Percentiles rank a stretch among this genome's conserved stretches.
Evolutionary conservation across 2,113 vertebrate genomes (phyloP).

Genomic region (Entosphenus tridentatus): DNA sequence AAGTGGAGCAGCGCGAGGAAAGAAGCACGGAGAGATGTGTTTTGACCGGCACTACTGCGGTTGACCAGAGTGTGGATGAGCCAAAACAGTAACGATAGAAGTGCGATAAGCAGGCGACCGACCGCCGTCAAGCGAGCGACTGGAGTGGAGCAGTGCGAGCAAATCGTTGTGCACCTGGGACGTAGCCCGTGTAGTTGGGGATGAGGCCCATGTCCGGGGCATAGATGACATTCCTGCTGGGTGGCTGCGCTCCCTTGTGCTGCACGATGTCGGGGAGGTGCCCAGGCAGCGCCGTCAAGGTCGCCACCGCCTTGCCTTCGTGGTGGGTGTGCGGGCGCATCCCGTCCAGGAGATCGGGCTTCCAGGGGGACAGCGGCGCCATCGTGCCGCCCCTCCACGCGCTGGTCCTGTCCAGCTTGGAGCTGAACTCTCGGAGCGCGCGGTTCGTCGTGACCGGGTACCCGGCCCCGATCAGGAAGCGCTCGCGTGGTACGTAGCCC

Average conservation of each 20-base stretch:
- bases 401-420: slow-evolving; percentile 11
- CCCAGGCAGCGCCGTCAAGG: not conserved
- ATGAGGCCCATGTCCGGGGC: slow-evolving; percentile 20
- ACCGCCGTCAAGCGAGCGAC: no score
- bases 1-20: no score
- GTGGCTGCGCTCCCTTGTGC: no score
- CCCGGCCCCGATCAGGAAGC: slow-evolving; percentile 22
- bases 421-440: slow-evolving; percentile 25
- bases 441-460: slow-evolving; percentile 24
- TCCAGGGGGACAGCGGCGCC: no score
- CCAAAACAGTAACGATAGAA: no score
- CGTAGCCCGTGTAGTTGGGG: slow-evolving; percentile 31
- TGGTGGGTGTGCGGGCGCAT: not conserved
- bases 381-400: not conserved
- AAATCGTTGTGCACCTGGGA: slow-evolving; percentile 26
- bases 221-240: slow-evolving; percentile 13
- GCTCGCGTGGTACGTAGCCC: slow-evolving; percentile 23
- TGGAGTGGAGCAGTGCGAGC: no score
- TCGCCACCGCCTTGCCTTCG: not conserved
- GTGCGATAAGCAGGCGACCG: no score
- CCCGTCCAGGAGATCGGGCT: no score
- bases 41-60: no score
- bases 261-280: slow-evolving; percentile 11
- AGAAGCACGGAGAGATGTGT: no score
- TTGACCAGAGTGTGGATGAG: no score